Evolutionary conservation across 2,113 vertebrate species (phyloP).

Genomic region (Todiramphus saurophagus): DNA sequence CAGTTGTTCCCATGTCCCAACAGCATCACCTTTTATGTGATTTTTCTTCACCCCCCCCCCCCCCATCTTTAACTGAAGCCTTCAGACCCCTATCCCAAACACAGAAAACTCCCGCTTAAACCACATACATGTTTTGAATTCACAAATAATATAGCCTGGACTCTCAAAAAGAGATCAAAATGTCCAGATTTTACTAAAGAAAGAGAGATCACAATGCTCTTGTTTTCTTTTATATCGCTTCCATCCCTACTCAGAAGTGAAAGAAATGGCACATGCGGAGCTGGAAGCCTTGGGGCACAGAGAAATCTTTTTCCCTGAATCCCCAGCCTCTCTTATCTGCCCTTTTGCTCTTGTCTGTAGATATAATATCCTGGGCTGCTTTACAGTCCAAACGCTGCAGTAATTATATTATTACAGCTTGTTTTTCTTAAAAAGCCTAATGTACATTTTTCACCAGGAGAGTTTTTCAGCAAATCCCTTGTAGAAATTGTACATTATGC

Average conservation of each 20-base stretch:
- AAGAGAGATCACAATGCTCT: neutral
- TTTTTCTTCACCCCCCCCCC: neutral
- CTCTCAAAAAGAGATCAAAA: constrained; percentile 2
- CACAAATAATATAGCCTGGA: neutral
- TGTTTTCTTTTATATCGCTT: constrained; percentile 12
- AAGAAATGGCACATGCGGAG: constrained; percentile 3
- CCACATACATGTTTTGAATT: neutral
- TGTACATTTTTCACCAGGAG: neutral
- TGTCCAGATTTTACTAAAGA: neutral
- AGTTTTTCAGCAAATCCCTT: neutral
- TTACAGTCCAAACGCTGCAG: neutral
- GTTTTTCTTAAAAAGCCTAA: neutral
- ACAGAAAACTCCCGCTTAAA: constrained; percentile 5
- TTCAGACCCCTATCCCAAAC: neutral
- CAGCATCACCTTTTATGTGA: neutral
- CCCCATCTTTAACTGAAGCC: neutral
- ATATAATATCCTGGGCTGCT: neutral
- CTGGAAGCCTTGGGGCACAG: constrained; percentile 18
- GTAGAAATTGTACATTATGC: neutral
- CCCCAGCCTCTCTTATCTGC: constrained; percentile 20
- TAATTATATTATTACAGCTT: neutral
- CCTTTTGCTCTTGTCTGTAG: constrained; percentile 3
- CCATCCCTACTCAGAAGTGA: constrained; percentile 47
- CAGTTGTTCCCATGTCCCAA: neutral
- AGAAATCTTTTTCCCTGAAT: neutral